Conservation (phyloP, 2,113 vertebrate genomes). For the Phalacrocorax aristotelis region DNA sequence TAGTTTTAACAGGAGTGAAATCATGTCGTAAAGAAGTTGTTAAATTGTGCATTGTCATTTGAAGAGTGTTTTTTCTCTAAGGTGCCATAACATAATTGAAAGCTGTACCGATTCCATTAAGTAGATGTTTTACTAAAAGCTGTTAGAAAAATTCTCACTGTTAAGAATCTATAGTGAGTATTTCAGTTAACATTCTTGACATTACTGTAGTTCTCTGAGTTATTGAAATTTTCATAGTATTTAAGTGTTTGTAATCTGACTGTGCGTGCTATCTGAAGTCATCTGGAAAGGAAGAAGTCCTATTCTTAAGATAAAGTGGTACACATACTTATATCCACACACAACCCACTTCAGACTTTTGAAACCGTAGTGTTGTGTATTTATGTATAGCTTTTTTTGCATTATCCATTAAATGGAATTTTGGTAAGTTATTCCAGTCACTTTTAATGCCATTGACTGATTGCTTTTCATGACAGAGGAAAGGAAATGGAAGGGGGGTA, state of each 20-base stretch:
- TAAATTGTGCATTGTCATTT: neutral
- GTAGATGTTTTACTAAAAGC: neutral
- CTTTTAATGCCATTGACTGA: neutral
- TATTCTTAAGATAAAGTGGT: neutral
- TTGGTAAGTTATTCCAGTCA: neutral
- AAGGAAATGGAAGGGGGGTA: neutral
- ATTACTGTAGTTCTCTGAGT: neutral
- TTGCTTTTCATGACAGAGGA: neutral
- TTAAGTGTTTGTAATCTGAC: neutral
- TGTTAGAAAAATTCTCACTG: neutral
- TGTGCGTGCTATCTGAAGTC: neutral
- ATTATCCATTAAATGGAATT: neutral
- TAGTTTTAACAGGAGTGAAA: neutral
- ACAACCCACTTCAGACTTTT: neutral
- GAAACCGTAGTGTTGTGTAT: neutral
- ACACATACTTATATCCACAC: neutral
- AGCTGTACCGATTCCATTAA: neutral
- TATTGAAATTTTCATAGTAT: neutral
- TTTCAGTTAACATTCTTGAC: neutral
- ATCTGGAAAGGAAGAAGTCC: neutral
- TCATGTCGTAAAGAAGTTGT: neutral
- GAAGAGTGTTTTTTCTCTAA: neutral
- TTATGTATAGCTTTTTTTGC: neutral
- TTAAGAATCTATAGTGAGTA: neutral
- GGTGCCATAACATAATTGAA: neutral